A percentile compares a stretch with the other conserved stretches of the same genome.
Conservation (phyloP, 2,888 invertebrate species). For the Pollenia amentaria region DNA sequence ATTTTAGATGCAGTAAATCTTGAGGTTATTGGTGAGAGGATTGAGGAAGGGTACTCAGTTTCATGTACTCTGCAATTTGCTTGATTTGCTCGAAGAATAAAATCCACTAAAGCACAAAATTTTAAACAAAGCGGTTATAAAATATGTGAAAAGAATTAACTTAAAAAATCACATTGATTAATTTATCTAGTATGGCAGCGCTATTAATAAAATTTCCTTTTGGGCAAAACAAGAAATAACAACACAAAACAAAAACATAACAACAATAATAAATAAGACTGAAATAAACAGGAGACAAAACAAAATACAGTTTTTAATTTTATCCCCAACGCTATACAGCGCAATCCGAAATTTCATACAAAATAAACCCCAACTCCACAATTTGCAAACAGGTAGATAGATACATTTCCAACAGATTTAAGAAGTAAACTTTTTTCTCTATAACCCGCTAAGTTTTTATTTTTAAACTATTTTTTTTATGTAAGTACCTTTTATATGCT, state of each 20-base stretch:
- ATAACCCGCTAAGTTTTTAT: not conserved
- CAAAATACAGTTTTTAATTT: slow-evolving; percentile 21
- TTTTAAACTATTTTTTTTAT: not conserved
- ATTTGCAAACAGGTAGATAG: slow-evolving; percentile 49
- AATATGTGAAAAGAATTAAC: too few species aligned
- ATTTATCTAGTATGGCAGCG: slow-evolving; percentile 34
- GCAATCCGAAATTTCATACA: not conserved
- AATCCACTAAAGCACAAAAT: too few species aligned
- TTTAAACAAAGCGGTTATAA: too few species aligned
- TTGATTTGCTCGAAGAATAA: too few species aligned
- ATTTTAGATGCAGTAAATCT: too few species aligned
- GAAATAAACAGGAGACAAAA: not conserved
- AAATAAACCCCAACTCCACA: slow-evolving; percentile 34
- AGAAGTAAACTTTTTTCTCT: not conserved
- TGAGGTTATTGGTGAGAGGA: too few species aligned
- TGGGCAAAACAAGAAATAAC: slow-evolving; percentile 53
- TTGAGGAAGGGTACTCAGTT: too few species aligned
- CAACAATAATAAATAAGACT: slow-evolving; percentile 11
- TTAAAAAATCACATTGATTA: too few species aligned
- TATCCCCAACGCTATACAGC: not conserved
- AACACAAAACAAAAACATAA: slow-evolving; percentile 44
- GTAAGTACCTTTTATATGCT: slow-evolving; percentile 8
- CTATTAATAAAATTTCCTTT: not conserved
- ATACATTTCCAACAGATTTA: slow-evolving; percentile 19
- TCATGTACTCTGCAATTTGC: too few species aligned